These are phyloP conservation scores for Diplodus sargus DNA, from an alignment of 2,797 vertebrate species.

Conservation along the genomic window DNA sequence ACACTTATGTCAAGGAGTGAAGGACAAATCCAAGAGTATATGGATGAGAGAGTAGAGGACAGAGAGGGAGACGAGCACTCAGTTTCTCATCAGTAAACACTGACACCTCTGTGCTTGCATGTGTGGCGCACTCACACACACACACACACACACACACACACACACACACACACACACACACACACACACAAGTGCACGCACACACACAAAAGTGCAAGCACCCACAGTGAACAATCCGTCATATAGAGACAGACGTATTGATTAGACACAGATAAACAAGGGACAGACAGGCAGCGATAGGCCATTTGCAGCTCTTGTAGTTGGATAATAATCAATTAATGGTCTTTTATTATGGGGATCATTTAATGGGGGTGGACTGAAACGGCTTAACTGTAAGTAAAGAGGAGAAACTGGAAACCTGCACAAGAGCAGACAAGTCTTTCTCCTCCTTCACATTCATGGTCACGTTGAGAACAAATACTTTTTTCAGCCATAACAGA, in stretches of 20 bases:
- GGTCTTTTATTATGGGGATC: slow-evolving; percentile 72
- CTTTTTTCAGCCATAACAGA: slow-evolving; percentile 6
- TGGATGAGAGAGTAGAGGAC: slow-evolving; percentile 45
- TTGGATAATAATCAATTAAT: slow-evolving; percentile 79
- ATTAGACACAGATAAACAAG: slow-evolving; percentile 73
- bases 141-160: not conserved
- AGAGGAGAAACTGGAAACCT: slow-evolving; percentile 49
- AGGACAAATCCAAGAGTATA: slow-evolving; percentile 69
- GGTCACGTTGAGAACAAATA: not conserved
- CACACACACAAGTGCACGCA: not conserved
- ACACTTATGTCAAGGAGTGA: slow-evolving; percentile 70
- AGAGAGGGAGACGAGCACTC: slow-evolving; percentile 23
- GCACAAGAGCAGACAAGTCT: slow-evolving; percentile 5
- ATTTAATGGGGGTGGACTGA: slow-evolving; percentile 52
- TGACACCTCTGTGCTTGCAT: slow-evolving; percentile 42
- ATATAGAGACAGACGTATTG: slow-evolving; percentile 81
- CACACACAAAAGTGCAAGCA: slow-evolving; percentile 14
- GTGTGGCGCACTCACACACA: not conserved
- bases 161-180: slow-evolving; percentile 11
- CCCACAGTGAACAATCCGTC: slow-evolving; percentile 56
- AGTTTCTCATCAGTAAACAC: slow-evolving; percentile 62
- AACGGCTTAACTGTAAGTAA: slow-evolving; percentile 52
- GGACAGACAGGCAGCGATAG: slow-evolving; percentile 62
- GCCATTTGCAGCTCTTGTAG: slow-evolving; percentile 70
- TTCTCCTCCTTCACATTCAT: slow-evolving; percentile 4